Conservation (phyloP, 2,113 vertebrate genomes). For the Lophius piscatorius region DNA sequence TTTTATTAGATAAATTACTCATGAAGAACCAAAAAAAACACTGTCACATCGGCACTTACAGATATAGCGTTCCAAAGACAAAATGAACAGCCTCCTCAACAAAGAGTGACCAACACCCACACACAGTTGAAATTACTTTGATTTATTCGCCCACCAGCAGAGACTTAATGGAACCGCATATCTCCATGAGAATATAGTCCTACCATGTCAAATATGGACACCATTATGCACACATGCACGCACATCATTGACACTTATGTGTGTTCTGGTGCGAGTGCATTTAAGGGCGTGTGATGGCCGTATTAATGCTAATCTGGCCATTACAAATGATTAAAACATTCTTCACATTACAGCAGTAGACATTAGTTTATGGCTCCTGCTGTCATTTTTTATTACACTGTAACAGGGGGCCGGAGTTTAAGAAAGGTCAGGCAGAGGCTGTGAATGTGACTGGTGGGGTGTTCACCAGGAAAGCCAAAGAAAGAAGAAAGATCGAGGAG, state of each 20-base stretch:
- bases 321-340: constrained; percentile 51
- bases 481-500: constrained; percentile 6
- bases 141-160: constrained; percentile 74
- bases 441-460: constrained; percentile 35
- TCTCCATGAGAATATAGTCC: constrained; percentile 59
- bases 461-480: constrained; percentile 17
- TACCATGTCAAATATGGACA: constrained; percentile 20
- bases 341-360: constrained; percentile 49
- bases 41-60: background rate
- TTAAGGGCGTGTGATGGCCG: constrained; percentile 3
- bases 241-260: background rate
- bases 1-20: constrained; percentile 6
- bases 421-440: constrained; percentile 49
- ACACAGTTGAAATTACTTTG: constrained; percentile 55
- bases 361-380: constrained; percentile 63
- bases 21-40: too few relatives aligned
- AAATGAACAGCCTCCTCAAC: too few relatives aligned
- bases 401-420: constrained; percentile 45
- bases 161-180: constrained; percentile 75
- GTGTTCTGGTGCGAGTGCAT: background rate
- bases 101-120: constrained; percentile 11
- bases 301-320: constrained; percentile 59
- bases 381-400: constrained; percentile 54
- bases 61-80: background rate
- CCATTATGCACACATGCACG: background rate